Conservation (phyloP, 2,888 invertebrate species). For the Arge pagana region DNA sequence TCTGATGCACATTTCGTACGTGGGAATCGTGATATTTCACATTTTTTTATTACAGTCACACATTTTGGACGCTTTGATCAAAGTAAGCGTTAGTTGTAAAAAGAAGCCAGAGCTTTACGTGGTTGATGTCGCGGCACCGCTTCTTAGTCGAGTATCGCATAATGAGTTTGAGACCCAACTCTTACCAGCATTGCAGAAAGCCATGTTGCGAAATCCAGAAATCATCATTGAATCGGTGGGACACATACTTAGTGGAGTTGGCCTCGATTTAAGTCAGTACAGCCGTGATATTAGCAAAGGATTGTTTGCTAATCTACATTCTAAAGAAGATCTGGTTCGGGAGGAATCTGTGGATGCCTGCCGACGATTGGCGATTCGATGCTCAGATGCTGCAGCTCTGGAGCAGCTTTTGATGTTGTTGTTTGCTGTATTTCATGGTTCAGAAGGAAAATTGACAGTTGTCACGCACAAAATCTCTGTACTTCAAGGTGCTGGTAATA, state of each 20-base stretch:
- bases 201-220: slow-evolving; percentile 93
- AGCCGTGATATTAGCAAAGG: slow-evolving; percentile 80
- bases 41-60: slow-evolving; percentile 62
- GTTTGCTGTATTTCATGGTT: slow-evolving; percentile 84
- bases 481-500: slow-evolving; percentile 76
- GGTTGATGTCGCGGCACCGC: slow-evolving; percentile 69
- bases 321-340: slow-evolving; percentile 80
- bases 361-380: slow-evolving; percentile 72
- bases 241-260: slow-evolving; percentile 71
- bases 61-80: slow-evolving; percentile 73
- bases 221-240: slow-evolving; percentile 83
- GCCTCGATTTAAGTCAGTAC: slow-evolving; percentile 77
- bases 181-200: slow-evolving; percentile 85
- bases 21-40: neutral
- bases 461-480: slow-evolving; percentile 88
- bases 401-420: slow-evolving; percentile 70
- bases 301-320: slow-evolving; percentile 83
- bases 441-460: slow-evolving; percentile 88
- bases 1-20: slow-evolving; percentile 12
- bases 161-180: slow-evolving; percentile 75
- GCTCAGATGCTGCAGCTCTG: slow-evolving; percentile 69
- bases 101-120: slow-evolving; percentile 72
- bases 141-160: slow-evolving; percentile 67
- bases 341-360: slow-evolving; percentile 76
- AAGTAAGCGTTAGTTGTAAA: slow-evolving; percentile 78